These are phyloP conservation scores for Notarius quadriscutis DNA, from an alignment of 2,113 vertebrate genomes.

Conservation along the genomic window DNA sequence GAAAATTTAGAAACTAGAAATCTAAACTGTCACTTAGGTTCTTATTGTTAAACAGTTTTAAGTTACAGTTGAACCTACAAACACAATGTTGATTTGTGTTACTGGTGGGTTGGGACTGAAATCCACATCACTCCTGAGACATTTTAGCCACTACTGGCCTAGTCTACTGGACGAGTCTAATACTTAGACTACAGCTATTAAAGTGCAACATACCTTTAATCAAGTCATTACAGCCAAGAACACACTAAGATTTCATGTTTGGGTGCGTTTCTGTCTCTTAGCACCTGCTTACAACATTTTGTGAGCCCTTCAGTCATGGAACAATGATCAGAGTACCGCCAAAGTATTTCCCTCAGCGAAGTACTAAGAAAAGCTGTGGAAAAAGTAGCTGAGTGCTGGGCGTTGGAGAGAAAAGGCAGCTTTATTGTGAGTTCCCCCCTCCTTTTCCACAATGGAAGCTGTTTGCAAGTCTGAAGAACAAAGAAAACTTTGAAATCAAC, in stretches of 20 bases:
- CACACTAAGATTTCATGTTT: neutral
- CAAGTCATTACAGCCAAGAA: too few species aligned
- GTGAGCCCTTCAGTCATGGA: neutral
- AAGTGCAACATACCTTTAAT: neutral
- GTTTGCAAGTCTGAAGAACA: conserved; percentile 25
- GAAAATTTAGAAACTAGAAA: too few species aligned
- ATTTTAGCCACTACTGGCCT: neutral
- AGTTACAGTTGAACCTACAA: too few species aligned
- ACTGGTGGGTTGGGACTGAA: neutral
- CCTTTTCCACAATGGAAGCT: conserved; percentile 6
- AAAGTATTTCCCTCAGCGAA: neutral
- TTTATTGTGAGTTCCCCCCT: too few species aligned
- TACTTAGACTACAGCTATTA: too few species aligned
- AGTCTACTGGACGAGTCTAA: too few species aligned
- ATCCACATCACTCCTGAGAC: neutral
- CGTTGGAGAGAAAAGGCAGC: neutral
- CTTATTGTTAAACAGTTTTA: too few species aligned
- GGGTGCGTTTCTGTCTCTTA: neutral
- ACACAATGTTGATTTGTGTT: neutral
- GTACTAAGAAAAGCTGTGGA: neutral
- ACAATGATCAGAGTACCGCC: neutral
- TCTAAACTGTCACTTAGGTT: too few species aligned
- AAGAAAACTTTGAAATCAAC: conserved; percentile 15
- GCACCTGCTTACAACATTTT: neutral
- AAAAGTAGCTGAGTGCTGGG: neutral